A percentile compares a stretch with the other conserved stretches of the same genome.
Conservation (phyloP, 2,797 vertebrate genomes). For the Ptychadena robeensis region DNA sequence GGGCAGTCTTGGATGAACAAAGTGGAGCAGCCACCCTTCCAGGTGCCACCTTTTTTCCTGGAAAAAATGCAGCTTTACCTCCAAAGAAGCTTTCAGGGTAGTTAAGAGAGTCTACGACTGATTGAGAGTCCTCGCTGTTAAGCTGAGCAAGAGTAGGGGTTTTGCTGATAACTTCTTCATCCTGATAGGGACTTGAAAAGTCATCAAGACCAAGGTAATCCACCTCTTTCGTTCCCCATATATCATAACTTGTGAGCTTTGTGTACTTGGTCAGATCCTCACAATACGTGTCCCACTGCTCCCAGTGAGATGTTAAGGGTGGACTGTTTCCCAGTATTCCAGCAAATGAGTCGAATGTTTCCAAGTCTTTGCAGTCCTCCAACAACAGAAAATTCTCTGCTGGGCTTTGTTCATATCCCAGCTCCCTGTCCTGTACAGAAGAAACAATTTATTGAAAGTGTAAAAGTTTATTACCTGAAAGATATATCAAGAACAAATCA, state of each 20-base stretch:
- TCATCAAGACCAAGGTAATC: conserved; percentile 97
- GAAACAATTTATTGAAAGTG: background rate
- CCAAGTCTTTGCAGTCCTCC: conserved; percentile 90
- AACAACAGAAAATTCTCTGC: conserved; percentile 84
- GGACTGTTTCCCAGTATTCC: conserved; percentile 88
- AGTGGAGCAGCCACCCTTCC: conserved; percentile 75
- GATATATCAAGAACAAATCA: too few relatives aligned
- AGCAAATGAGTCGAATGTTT: conserved; percentile 88
- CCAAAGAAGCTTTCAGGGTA: conserved; percentile 83
- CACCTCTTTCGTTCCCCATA: conserved; percentile 99
- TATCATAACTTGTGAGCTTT: conserved; percentile 95
- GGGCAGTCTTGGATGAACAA: conserved; percentile 77
- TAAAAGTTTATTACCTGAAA: too few relatives aligned
- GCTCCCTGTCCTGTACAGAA: conserved; percentile 87
- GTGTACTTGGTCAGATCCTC: conserved; percentile 98
- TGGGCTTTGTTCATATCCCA: conserved; percentile 92
- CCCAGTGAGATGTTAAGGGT: conserved; percentile 89
- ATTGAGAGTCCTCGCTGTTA: conserved; percentile 96
- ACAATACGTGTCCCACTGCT: conserved; percentile 99
- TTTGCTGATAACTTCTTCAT: conserved; percentile 94
- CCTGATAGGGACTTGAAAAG: conserved; percentile 97
- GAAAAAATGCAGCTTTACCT: conserved; percentile 77
- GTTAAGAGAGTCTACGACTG: conserved; percentile 91
- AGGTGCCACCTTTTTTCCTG: conserved; percentile 76
- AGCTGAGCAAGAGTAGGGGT: conserved; percentile 96